A percentile compares a stretch with the other conserved stretches of the same genome.
phyloP scores from a whole-genome alignment of 2,797 vertebrate species.

The Mionectes olivaceus region DNA sequence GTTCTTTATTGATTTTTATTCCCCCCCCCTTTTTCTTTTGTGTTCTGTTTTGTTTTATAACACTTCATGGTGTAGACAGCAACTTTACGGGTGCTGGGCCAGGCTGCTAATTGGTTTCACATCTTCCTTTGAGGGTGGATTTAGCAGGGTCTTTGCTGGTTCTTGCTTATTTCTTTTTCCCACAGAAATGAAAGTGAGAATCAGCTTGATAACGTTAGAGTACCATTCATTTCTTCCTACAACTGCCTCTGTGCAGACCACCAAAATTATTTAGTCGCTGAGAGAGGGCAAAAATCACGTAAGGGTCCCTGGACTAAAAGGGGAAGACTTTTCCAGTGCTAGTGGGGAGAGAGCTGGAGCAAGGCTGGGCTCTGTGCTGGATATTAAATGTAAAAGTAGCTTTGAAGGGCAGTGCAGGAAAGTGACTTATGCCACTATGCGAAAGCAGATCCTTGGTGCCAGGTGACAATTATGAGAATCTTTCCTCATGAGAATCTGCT shows the following conservation, averaged over 20 bases:
- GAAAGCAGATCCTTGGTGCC: neutral
- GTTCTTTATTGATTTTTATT: conserved; percentile 44
- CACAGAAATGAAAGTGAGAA: conserved; percentile 26
- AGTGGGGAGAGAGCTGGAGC: neutral
- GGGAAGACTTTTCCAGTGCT: neutral
- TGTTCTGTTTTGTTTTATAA: conserved; percentile 57
- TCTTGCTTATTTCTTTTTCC: conserved; percentile 35
- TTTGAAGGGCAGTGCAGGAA: neutral
- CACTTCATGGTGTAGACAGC: conserved; percentile 29
- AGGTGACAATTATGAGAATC: neutral
- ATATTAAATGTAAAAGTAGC: rapidly evolving
- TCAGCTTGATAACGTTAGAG: neutral
- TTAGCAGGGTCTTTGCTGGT: conserved; percentile 10
- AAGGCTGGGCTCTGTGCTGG: neutral
- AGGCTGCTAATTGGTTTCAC: conserved; percentile 52
- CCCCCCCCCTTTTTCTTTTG: neutral
- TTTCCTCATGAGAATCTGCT: neutral
- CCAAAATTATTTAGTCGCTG: neutral
- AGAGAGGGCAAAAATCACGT: neutral
- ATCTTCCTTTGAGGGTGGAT: conserved; percentile 2
- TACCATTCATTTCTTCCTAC: neutral
- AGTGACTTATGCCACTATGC: neutral
- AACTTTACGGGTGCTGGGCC: neutral
- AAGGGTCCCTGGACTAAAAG: neutral
- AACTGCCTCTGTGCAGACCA: neutral